phyloP scores from a whole-genome alignment of 2,797 vertebrate species.

The Chrysolophus pictus region DNA sequence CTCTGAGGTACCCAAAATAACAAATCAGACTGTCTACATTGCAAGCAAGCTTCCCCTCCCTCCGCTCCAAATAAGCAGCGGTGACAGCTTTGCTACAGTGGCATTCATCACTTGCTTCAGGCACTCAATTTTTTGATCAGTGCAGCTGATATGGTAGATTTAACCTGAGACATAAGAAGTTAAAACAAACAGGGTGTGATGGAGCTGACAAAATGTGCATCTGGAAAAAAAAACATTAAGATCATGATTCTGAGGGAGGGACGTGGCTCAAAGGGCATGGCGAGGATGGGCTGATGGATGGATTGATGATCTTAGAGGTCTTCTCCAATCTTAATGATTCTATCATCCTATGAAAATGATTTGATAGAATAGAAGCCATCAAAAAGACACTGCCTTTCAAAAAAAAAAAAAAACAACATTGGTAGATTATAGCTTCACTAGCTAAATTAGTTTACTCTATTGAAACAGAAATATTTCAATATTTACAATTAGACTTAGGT shows the following conservation, averaged over 20 bases:
- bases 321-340: too few relatives aligned
- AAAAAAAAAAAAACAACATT: background rate
- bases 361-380: background rate
- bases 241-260: background rate
- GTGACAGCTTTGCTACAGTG: slow-evolving; percentile 24
- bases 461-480: slow-evolving; percentile 26
- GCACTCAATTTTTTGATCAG: background rate
- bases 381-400: background rate
- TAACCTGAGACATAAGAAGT: slow-evolving; percentile 21
- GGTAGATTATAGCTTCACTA: slow-evolving; percentile 23
- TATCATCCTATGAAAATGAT: background rate
- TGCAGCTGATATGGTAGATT: slow-evolving; percentile 8
- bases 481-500: slow-evolving; percentile 3
- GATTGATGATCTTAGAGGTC: too few relatives aligned
- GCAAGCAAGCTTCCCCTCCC: background rate
- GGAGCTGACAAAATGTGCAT: slow-evolving; percentile 7
- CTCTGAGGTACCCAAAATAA: background rate
- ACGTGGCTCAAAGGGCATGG: too few relatives aligned
- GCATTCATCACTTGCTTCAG: background rate
- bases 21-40: background rate
- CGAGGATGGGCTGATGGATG: too few relatives aligned
- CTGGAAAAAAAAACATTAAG: background rate
- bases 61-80: background rate
- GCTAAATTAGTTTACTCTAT: slow-evolving; percentile 7
- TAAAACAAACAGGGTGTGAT: slow-evolving; percentile 33